These are phyloP conservation scores for Holothuria leucospilota DNA, from an alignment of 53 echinoderm and acorn worm genomes.

Conservation along the genomic window DNA sequence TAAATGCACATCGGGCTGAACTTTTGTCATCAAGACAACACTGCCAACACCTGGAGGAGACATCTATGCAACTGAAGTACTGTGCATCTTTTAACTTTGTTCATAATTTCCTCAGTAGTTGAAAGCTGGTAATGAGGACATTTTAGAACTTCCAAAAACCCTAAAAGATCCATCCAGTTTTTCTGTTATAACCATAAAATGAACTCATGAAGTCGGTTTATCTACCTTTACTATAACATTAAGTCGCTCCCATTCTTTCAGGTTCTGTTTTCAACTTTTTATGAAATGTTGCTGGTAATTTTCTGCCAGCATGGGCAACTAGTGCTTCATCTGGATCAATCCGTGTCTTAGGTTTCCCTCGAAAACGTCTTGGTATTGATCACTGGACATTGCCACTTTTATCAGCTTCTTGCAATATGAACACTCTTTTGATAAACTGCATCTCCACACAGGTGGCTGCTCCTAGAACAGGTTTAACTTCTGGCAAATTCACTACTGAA, in stretches of 20 bases:
- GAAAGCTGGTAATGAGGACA: conserved; percentile 61
- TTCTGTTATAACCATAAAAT: conserved; percentile 21
- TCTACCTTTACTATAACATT: conserved; percentile 45
- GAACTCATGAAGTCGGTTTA: conserved; percentile 65
- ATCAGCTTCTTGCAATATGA: too few species aligned
- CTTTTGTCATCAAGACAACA: background rate
- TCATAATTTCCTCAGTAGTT: conserved; percentile 55
- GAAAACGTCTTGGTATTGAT: background rate
- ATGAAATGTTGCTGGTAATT: conserved; percentile 47
- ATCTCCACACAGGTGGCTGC: background rate
- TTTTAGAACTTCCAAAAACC: conserved; percentile 56
- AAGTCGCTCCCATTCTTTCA: conserved; percentile 21
- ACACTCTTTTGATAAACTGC: background rate
- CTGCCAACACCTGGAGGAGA: background rate
- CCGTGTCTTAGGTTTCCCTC: too few species aligned
- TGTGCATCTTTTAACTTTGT: background rate
- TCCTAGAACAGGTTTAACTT: background rate
- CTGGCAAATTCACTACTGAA: background rate
- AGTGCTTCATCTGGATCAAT: conserved; percentile 57
- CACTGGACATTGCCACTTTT: too few species aligned
- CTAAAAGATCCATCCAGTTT: conserved; percentile 44
- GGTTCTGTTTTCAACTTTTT: conserved; percentile 49
- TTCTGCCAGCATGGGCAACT: conserved; percentile 47
- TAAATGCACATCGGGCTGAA: conserved; percentile 16
- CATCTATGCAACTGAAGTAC: conserved; percentile 1